phyloP scores from a whole-genome alignment of 2,797 vertebrate species.

The Sebastes cheni region DNA sequence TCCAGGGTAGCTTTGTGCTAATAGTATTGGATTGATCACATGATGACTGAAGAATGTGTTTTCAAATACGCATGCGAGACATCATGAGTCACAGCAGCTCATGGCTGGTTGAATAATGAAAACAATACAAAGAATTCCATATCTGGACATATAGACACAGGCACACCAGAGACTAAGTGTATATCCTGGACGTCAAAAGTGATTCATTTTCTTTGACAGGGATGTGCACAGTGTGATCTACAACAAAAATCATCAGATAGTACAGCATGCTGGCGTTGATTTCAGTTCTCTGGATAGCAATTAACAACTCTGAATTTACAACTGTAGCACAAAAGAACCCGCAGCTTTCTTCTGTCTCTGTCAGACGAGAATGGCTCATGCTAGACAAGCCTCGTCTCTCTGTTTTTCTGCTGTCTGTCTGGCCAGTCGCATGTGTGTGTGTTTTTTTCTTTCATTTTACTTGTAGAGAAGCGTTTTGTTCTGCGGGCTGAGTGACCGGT shows the following conservation, averaged over 20 bases:
- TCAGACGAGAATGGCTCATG: conserved; percentile 10
- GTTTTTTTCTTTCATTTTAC: conserved; percentile 30
- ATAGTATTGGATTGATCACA: conserved; percentile 13
- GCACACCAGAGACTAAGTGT: not conserved
- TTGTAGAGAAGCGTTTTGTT: conserved; percentile 41
- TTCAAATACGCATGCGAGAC: conserved; percentile 9
- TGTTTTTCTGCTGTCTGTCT: conserved; percentile 5
- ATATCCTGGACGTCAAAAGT: conserved; percentile 13
- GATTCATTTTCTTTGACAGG: conserved; percentile 22
- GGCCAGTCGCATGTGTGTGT: conserved; percentile 10
- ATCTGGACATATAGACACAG: conserved; percentile 30
- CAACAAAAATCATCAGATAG: conserved; percentile 18
- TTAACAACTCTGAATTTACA: conserved; percentile 51
- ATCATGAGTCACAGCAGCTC: conserved; percentile 40
- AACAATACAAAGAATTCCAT: conserved; percentile 17
- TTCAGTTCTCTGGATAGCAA: conserved; percentile 39
- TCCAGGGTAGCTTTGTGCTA: not conserved
- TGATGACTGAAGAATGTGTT: not conserved
- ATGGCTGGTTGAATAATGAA: conserved; percentile 28
- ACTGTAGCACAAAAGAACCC: conserved; percentile 20
- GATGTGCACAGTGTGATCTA: conserved; percentile 12
- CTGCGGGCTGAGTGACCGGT: conserved; percentile 30
- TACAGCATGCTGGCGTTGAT: conserved; percentile 19
- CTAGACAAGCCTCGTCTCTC: conserved; percentile 8
- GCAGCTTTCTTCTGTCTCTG: conserved; percentile 25